Evolutionary conservation across 2,113 vertebrate species (phyloP), one percentile per base, ranked within the genome.

Genomic region (Gallinago paraguaiae): DNA sequence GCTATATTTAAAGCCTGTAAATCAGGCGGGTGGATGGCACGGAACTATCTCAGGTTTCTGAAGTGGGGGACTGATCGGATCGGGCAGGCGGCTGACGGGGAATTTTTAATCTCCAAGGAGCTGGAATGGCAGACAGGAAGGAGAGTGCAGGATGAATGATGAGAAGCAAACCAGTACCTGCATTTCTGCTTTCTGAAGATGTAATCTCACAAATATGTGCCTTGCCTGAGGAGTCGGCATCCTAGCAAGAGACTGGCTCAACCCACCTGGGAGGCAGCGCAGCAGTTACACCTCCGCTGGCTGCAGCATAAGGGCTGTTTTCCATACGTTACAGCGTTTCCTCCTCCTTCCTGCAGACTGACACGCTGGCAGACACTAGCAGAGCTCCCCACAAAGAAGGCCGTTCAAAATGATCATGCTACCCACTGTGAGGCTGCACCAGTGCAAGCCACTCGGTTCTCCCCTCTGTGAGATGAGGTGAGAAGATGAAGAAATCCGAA

Each of bases 161-260:
- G 64, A 80, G 90, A 93, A 96, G 88, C 71, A 94, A 90, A 94
- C 17, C 54, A 48, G 63, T 61, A 94, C 67, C 71, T 93, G 85
- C 82, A 77, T 69, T 90, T 86, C 88, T 83, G 71, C 86, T 83
- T 95, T 83, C 69, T 54, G 88, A 86, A 90, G 82, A 90, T 46
- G 50, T 77, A 86, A 88, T 88, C 76, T 90, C 88, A 86, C 90
- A 95, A 83, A 80, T 81, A 95, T 20, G 31, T 60, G 50, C 57
- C 74, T 92, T 95, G 96, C 95, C 93, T 59, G 72, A 79, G 83
- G 89, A 91, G 43, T 43, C 8, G 0, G 60, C 65, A 39, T 75
- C 69, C 50, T 14, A 5, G 15, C 12, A 60, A 70, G 65, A 82
- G 53, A 45, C 43, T 82, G 72, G 53, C 51, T 95, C 57, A 82